phyloP scores from a whole-genome alignment of 2,113 vertebrate genomes.

The Cyphomyrus discorhynchus region DNA sequence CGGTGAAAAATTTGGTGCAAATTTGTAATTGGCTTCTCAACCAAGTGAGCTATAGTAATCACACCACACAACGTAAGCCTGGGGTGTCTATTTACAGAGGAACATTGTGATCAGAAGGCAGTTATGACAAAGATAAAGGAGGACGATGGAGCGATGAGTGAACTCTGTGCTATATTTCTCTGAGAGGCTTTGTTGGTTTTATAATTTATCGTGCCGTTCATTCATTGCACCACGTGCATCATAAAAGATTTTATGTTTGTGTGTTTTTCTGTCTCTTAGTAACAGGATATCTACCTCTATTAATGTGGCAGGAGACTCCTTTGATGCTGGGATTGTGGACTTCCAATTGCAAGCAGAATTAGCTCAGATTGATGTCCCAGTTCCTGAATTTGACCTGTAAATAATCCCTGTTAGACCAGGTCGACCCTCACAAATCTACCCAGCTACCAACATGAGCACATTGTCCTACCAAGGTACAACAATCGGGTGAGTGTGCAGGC shows the following conservation, averaged over 20 bases:
- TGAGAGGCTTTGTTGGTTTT: not conserved
- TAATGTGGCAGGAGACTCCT: constrained; percentile 72
- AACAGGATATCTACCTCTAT: constrained; percentile 74
- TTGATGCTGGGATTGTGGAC: constrained; percentile 69
- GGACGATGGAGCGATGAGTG: not conserved
- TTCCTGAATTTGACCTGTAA: constrained; percentile 43
- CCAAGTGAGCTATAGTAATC: not conserved
- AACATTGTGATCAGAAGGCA: not conserved
- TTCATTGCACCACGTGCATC: not conserved
- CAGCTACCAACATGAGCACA: not conserved
- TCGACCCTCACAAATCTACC: constrained; percentile 50
- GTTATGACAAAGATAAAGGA: not conserved
- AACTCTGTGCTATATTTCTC: not conserved
- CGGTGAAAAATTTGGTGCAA: not conserved
- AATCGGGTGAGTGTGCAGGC: not conserved
- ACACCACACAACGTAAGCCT: not conserved
- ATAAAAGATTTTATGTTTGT: not conserved
- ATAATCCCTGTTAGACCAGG: constrained; percentile 53
- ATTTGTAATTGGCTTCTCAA: not conserved
- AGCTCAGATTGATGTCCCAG: constrained; percentile 48
- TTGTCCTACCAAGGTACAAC: not conserved
- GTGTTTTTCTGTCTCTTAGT: constrained; percentile 35
- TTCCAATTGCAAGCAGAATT: constrained; percentile 63
- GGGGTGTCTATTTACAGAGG: not conserved
- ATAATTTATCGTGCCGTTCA: not conserved